A percentile compares a stretch with the other conserved stretches of the same genome.
Conservation (phyloP, 2,113 vertebrate genomes). For the Tor tambroides region DNA sequence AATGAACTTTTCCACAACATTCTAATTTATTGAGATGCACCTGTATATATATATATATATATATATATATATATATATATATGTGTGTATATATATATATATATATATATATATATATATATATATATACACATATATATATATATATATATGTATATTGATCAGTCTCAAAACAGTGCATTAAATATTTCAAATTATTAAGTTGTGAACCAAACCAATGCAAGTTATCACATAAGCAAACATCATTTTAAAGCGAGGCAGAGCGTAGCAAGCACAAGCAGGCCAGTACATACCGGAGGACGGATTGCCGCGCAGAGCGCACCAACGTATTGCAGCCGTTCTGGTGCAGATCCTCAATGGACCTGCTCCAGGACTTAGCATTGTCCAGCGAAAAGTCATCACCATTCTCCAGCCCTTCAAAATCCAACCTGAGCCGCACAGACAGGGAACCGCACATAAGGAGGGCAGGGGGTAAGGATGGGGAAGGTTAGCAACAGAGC, state of each 20-base stretch:
- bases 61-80: too few relatives aligned
- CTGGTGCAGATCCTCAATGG: conserved; percentile 96
- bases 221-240: not conserved
- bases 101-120: too few relatives aligned
- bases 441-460: conserved; percentile 44
- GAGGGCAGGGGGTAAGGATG: conserved; percentile 54
- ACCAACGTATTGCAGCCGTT: conserved; percentile 88
- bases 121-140: too few relatives aligned
- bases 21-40: too few relatives aligned
- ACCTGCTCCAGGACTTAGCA: conserved; percentile 93
- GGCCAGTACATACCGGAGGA: conserved; percentile 89
- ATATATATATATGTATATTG: too few relatives aligned
- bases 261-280: conserved; percentile 46
- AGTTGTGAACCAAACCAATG: not conserved
- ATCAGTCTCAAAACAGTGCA: not conserved
- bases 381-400: conserved; percentile 91
- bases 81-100: too few relatives aligned
- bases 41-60: too few relatives aligned
- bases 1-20: too few relatives aligned
- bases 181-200: not conserved
- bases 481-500: conserved; percentile 66
- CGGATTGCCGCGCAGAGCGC: conserved; percentile 92
- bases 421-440: conserved; percentile 87
- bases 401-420: conserved; percentile 91
- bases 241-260: not conserved